Conservation (phyloP, 2,797 vertebrate genomes). For the Jordanella pulchra region DNA sequence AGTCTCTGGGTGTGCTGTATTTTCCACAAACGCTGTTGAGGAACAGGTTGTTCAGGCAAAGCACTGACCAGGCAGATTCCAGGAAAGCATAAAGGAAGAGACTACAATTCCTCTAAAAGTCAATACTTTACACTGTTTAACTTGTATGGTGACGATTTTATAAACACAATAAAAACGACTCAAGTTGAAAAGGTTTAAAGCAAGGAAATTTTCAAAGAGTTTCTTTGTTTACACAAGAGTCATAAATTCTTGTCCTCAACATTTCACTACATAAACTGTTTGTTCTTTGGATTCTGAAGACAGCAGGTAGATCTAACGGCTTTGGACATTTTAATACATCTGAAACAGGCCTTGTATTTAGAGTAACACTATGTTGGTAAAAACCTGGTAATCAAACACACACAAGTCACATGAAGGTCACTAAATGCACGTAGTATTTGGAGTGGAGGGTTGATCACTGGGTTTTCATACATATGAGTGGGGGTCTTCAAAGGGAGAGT, state of each 20-base stretch:
- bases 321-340: slow-evolving; percentile 8
- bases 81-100: slow-evolving; percentile 1
- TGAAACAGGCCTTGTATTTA: slow-evolving; percentile 1
- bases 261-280: not conserved
- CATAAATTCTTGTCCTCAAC: not conserved
- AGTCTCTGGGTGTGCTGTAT: not conserved
- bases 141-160: no score
- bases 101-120: not conserved
- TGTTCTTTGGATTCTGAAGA: slow-evolving; percentile 11
- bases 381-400: slow-evolving; percentile 11
- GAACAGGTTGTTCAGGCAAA: slow-evolving; percentile 23
- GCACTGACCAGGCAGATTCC: slow-evolving; percentile 5
- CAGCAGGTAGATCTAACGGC: not conserved
- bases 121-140: not conserved
- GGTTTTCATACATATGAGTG: slow-evolving; percentile 65
- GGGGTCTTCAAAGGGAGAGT: slow-evolving; percentile 19
- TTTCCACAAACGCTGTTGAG: not conserved
- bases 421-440: slow-evolving; percentile 27
- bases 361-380: not conserved
- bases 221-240: not conserved
- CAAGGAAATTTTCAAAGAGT: no score
- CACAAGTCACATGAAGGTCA: slow-evolving; percentile 63
- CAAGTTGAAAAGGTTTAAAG: not conserved
- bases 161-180: not conserved
- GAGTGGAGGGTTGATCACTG: slow-evolving; percentile 71